Evolutionary conservation across 2,888 invertebrate species (phyloP).

Genomic region (Drosophila kambysellisi): DNA sequence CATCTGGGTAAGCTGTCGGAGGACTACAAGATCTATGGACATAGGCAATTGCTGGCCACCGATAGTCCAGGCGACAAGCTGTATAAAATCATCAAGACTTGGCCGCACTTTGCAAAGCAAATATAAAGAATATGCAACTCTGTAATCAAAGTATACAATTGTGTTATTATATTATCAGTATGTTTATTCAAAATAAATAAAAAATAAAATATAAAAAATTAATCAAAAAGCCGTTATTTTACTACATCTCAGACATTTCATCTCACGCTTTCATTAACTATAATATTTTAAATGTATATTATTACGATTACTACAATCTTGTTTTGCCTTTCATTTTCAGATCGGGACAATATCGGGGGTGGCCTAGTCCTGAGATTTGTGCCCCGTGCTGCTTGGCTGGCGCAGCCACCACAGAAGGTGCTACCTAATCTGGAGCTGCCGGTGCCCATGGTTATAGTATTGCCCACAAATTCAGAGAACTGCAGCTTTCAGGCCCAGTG

Average conservation of each 20-base stretch:
- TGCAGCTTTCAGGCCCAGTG: slow-evolving; percentile 86
- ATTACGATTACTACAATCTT: neutral
- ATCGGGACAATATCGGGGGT: slow-evolving; percentile 75
- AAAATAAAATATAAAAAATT: neutral
- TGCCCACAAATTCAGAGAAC: slow-evolving; percentile 76
- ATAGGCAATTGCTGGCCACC: slow-evolving; percentile 88
- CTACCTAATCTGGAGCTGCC: slow-evolving; percentile 62
- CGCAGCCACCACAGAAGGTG: slow-evolving; percentile 74
- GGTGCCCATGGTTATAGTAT: slow-evolving; percentile 66
- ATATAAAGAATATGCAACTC: slow-evolving; percentile 3
- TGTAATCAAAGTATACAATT: slow-evolving; percentile 12
- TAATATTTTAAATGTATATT: neutral
- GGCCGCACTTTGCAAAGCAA: slow-evolving; percentile 87
- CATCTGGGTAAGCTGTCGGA: slow-evolving; percentile 87
- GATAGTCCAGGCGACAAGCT: slow-evolving; percentile 90
- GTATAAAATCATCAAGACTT: slow-evolving; percentile 88
- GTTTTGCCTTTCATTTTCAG: slow-evolving; percentile 45
- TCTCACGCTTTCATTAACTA: neutral
- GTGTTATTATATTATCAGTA: slow-evolving; percentile 21
- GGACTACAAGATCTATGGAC: slow-evolving; percentile 89
- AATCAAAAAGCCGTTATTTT: neutral
- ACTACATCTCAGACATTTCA: neutral
- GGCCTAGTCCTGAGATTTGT: slow-evolving; percentile 75
- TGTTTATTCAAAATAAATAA: slow-evolving; percentile 8
- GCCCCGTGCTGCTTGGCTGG: slow-evolving; percentile 76